phyloP scores from a whole-genome alignment of 2,888 invertebrate genomes.

The Hartigia nigra region DNA sequence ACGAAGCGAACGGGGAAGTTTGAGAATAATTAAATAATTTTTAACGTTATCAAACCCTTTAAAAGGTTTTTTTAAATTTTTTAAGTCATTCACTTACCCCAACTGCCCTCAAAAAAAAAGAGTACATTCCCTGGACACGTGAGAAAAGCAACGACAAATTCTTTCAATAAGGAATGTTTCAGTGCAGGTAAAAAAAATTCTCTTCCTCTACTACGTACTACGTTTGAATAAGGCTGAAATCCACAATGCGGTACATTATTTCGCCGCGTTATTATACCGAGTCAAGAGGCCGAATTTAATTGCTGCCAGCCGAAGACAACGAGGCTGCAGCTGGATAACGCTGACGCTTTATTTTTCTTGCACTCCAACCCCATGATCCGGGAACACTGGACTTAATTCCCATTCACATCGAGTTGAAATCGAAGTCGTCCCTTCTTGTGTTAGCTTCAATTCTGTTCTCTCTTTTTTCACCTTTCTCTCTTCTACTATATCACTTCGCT shows the following conservation, averaged over 20 bases:
- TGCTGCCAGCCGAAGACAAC: constrained; percentile 8
- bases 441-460: neutral
- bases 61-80: neutral
- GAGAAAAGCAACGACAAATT: neutral
- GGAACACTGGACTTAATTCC: constrained; percentile 14
- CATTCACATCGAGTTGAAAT: constrained; percentile 14
- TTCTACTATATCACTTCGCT: neutral
- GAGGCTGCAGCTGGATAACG: constrained; percentile 4
- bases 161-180: neutral
- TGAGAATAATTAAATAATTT: neutral
- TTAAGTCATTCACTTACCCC: neutral
- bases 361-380: constrained; percentile 5
- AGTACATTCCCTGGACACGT: neutral
- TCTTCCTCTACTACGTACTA: neutral
- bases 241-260: constrained; percentile 2
- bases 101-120: neutral
- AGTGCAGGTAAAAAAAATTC: neutral
- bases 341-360: constrained; percentile 13
- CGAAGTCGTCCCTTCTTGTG: constrained; percentile 4
- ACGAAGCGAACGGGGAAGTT: neutral
- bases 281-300: constrained; percentile 18
- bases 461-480: neutral
- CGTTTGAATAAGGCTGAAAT: neutral
- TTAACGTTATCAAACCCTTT: neutral
- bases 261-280: constrained; percentile 24